These are phyloP conservation scores for Hypsibius dujardini DNA, from an alignment of 1,140 invertebrate genomes.

Conservation along the genomic window DNA sequence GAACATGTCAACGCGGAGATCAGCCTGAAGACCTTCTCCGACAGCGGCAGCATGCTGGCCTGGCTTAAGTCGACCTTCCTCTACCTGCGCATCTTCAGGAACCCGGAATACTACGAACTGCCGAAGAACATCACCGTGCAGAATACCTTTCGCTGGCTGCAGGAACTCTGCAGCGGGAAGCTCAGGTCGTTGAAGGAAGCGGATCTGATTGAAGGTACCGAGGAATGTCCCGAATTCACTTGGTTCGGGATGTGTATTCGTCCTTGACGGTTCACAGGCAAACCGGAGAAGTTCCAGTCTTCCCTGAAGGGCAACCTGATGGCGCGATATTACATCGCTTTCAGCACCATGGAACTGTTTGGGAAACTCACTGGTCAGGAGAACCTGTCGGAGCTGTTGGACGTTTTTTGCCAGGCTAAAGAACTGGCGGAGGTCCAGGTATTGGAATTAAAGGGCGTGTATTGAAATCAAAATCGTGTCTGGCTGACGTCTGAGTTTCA, in stretches of 20 bases:
- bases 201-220: neutral
- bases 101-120: constrained; percentile 46
- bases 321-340: constrained; percentile 45
- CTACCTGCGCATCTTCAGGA: constrained; percentile 48
- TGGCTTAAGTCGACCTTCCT: constrained; percentile 62
- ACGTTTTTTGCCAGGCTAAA: constrained; percentile 27
- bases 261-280: too few relatives aligned
- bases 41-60: constrained; percentile 49
- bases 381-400: constrained; percentile 30
- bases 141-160: neutral
- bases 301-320: constrained; percentile 40
- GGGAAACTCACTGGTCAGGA: constrained; percentile 29
- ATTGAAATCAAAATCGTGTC: too few relatives aligned
- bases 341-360: constrained; percentile 45
- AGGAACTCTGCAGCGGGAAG: neutral
- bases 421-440: constrained; percentile 31
- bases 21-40: constrained; percentile 49
- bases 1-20: constrained; percentile 66
- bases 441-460: too few relatives aligned
- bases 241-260: too few relatives aligned
- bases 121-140: neutral
- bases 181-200: neutral
- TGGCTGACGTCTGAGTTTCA: too few relatives aligned
- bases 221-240: too few relatives aligned
- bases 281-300: constrained; percentile 18